A percentile compares a stretch with the other conserved stretches of the same genome.
Conservation (phyloP, 2,113 vertebrate species). For the Burhinus oedicnemus region DNA sequence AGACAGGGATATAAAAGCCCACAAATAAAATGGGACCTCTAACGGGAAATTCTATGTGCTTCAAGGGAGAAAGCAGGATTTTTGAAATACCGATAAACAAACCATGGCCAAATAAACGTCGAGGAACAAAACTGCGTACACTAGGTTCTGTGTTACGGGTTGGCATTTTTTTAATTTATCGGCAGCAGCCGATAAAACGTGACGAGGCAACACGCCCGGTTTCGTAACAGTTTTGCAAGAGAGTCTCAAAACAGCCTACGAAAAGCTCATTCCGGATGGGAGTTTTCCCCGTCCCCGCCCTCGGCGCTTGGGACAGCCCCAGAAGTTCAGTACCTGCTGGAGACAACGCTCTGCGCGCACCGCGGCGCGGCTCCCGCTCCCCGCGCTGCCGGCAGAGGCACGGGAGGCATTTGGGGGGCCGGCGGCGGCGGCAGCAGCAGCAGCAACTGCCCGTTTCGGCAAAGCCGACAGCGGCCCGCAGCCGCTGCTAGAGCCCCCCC, state of each 20-base stretch:
- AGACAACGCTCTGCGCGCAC: not conserved
- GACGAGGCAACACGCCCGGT: not conserved
- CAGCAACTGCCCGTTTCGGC: not conserved
- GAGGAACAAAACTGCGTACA: not conserved
- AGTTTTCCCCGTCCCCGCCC: not conserved
- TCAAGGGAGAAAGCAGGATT: not conserved
- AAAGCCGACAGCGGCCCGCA: not conserved
- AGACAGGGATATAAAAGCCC: accelerated
- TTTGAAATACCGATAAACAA: not conserved
- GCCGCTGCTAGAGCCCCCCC: not conserved
- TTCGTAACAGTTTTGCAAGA: not conserved
- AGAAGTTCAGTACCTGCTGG: not conserved
- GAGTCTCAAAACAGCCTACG: accelerated
- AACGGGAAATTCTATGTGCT: not conserved
- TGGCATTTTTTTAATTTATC: not conserved
- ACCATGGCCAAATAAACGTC: accelerated
- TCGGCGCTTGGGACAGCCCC: not conserved
- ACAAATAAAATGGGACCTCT: not conserved
- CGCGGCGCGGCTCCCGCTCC: accelerated
- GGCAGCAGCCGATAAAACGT: not conserved
- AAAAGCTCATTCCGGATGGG: not conserved
- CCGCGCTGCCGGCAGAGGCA: not conserved
- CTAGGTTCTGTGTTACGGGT: accelerated
- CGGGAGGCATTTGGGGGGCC: not conserved
- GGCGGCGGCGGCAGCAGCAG: not conserved